These are phyloP conservation scores for Ctenopoma multispine DNA, from an alignment of 2,797 vertebrate genomes.

Conservation along the genomic window DNA sequence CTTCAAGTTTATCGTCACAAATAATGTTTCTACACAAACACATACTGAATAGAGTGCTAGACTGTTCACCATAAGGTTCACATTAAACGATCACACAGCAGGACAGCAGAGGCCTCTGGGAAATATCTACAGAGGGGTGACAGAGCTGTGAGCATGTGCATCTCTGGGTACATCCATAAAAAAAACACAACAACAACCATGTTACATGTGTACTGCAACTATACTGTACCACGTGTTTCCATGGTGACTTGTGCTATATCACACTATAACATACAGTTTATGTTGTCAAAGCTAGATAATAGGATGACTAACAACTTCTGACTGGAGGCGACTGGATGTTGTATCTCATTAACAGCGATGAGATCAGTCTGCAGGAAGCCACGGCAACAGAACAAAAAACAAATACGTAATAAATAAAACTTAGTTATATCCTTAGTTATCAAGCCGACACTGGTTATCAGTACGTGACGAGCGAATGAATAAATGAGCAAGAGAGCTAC, in stretches of 20 bases:
- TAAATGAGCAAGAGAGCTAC: slow-evolving; percentile 51
- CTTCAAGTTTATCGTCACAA: slow-evolving; percentile 35
- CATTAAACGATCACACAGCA: slow-evolving; percentile 56
- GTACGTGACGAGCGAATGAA: slow-evolving; percentile 53
- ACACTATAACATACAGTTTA: slow-evolving; percentile 32
- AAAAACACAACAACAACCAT: slow-evolving; percentile 14
- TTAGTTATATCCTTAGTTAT: slow-evolving; percentile 39
- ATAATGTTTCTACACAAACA: slow-evolving; percentile 66
- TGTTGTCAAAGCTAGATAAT: slow-evolving; percentile 19
- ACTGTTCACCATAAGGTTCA: slow-evolving; percentile 46
- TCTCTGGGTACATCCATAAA: slow-evolving; percentile 10
- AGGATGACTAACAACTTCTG: slow-evolving; percentile 28
- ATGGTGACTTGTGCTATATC: slow-evolving; percentile 46
- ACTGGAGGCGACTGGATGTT: slow-evolving; percentile 33
- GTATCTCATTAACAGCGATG: slow-evolving; percentile 49
- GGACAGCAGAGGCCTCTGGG: slow-evolving; percentile 51
- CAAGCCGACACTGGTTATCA: slow-evolving; percentile 37
- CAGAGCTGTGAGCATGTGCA: slow-evolving; percentile 29
- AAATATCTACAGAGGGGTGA: slow-evolving; percentile 70
- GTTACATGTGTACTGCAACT: slow-evolving; percentile 13
- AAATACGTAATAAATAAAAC: slow-evolving; percentile 60
- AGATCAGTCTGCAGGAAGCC: slow-evolving; percentile 51
- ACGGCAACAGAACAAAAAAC: slow-evolving; percentile 49
- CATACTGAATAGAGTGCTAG: slow-evolving; percentile 42
- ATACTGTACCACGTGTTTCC: slow-evolving; percentile 25